Evolutionary conservation across 2,113 vertebrate genomes (phyloP).

Genomic region (Lepidothrix coronata): DNA sequence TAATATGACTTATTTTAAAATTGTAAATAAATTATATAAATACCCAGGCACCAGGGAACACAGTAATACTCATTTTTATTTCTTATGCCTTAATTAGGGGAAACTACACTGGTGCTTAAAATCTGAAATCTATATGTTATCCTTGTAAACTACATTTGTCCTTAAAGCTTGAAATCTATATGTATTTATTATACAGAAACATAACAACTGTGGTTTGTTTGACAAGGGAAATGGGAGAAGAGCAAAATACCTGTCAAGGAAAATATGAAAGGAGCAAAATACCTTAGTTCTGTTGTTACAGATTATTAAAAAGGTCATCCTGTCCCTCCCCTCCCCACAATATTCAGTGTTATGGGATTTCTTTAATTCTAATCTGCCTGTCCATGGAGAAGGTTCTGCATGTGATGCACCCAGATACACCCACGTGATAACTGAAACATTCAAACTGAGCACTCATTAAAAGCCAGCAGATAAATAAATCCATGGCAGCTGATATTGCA

Average conservation of each 20-base stretch:
- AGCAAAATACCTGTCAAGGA: background rate
- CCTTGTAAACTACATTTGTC: background rate
- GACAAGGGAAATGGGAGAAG: background rate
- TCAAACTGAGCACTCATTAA: background rate
- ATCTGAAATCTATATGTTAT: background rate
- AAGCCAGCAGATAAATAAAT: background rate
- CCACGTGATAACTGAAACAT: background rate
- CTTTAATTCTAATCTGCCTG: background rate
- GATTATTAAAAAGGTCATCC: background rate
- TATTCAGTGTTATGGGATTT: rapidly evolving
- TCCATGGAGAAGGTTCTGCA: rapidly evolving
- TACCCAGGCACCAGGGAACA: background rate
- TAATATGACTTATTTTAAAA: background rate
- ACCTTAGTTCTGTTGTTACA: background rate
- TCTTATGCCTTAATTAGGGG: background rate
- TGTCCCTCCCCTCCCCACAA: too few relatives aligned
- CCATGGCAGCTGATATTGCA: background rate
- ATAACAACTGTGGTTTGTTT: background rate
- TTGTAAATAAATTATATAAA: background rate
- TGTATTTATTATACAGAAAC: background rate
- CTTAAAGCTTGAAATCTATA: background rate
- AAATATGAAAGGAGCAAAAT: background rate
- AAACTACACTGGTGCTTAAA: background rate
- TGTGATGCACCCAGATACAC: background rate
- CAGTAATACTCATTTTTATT: too few relatives aligned